Evolutionary conservation across 2,113 vertebrate species (phyloP).

Genomic region (Heliornis fulica): DNA sequence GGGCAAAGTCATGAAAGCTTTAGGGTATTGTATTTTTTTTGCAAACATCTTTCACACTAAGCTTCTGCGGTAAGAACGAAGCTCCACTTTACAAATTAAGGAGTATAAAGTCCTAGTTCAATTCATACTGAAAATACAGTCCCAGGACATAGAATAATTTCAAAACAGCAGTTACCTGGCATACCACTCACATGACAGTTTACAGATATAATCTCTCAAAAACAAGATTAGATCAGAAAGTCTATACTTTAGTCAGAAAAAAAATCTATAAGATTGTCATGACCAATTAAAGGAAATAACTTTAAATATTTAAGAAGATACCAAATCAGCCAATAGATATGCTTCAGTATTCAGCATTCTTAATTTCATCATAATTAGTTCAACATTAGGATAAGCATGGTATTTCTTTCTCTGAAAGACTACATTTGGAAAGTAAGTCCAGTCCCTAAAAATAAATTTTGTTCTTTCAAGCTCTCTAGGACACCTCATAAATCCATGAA

Average conservation of each 20-base stretch:
- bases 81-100: not conserved
- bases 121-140: not conserved
- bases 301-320: not conserved
- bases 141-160: not conserved
- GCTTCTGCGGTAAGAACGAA: not conserved
- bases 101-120: not conserved
- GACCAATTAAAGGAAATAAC: not conserved
- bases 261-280: not conserved
- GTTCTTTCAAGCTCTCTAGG: not conserved
- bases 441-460: not conserved
- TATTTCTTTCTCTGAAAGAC: not conserved
- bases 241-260: not conserved
- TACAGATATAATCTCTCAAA: not conserved
- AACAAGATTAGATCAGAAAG: not conserved
- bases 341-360: not conserved
- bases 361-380: not conserved
- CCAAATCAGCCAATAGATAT: not conserved
- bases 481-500: not conserved
- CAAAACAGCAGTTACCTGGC: not conserved
- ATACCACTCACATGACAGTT: not conserved
- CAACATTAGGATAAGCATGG: not conserved
- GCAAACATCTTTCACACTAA: not conserved
- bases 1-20: not conserved
- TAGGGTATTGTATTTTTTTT: not conserved
- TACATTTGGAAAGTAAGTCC: not conserved